phyloP scores from a whole-genome alignment of 2,113 vertebrate genomes.

The Cryptotis parvus region DNA sequence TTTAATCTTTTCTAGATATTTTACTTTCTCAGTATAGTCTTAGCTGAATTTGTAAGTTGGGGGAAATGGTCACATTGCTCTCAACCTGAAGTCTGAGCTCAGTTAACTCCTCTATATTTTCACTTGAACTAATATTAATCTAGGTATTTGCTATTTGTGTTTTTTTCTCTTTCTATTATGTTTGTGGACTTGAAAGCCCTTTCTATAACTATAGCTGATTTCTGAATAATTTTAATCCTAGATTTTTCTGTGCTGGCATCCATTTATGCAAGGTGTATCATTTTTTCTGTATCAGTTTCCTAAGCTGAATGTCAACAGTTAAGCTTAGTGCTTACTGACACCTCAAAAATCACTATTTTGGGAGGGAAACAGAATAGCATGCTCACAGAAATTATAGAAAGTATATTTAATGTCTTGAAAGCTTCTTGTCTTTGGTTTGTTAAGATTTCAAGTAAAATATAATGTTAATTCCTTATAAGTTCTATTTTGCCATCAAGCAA shows the following conservation, averaged over 20 bases:
- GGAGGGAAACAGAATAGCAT: not conserved
- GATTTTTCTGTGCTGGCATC: not conserved
- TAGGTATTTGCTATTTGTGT: not conserved
- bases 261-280: not conserved
- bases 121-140: conserved; percentile 5
- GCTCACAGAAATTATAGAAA: conserved; percentile 2
- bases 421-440: conserved; percentile 12
- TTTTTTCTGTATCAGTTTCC: too few relatives aligned
- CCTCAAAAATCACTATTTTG: not conserved
- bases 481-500: conserved; percentile 27
- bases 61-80: not conserved
- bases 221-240: not conserved
- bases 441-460: conserved; percentile 41
- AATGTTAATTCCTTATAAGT: conserved; percentile 38
- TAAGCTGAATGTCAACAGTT: too few relatives aligned
- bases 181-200: not conserved
- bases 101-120: not conserved
- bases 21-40: not conserved
- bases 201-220: conserved; percentile 22
- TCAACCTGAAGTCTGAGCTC: not conserved
- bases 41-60: not conserved
- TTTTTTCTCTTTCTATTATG: conserved; percentile 12
- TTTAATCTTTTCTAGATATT: not conserved
- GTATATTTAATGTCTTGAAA: not conserved
- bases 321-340: not conserved